A percentile compares a stretch with the other conserved stretches of the same genome.
These are phyloP conservation scores for Lacerta bilineata DNA, from an alignment of 2,797 vertebrate genomes.

Conservation along the genomic window DNA sequence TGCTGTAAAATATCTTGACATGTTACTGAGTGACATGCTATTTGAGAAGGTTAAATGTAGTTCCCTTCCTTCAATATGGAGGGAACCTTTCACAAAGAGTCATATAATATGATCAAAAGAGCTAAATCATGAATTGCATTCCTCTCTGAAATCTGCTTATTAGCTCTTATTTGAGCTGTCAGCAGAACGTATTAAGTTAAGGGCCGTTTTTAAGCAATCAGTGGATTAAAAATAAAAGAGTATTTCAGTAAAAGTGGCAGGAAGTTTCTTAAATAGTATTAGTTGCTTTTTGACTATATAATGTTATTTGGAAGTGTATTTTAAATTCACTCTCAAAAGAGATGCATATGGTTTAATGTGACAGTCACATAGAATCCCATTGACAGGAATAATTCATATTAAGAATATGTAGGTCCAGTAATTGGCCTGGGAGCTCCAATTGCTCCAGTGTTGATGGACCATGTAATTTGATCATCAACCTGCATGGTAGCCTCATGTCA, in stretches of 20 bases:
- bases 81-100: conserved; percentile 19
- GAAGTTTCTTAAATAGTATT: not conserved
- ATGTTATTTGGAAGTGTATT: not conserved
- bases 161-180: not conserved
- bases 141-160: conserved; percentile 10
- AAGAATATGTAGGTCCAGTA: not conserved
- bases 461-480: not conserved
- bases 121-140: conserved; percentile 8
- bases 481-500: not conserved
- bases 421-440: not conserved
- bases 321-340: not conserved
- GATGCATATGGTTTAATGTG: not conserved
- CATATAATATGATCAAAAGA: conserved; percentile 7
- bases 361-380: too few species aligned
- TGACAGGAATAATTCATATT: not conserved
- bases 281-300: not conserved
- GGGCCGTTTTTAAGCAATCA: not conserved
- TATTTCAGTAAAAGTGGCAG: not conserved
- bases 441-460: not conserved
- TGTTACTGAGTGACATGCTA: not conserved
- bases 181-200: not conserved
- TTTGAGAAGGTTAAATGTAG: conserved; percentile 36
- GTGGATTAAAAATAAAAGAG: not conserved
- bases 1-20: conserved; percentile 12
- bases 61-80: not conserved